Percentiles rank a stretch among this genome's conserved stretches.
phyloP scores from a whole-genome alignment of 1,140 invertebrate species.

The Danaus plexippus region DNA sequence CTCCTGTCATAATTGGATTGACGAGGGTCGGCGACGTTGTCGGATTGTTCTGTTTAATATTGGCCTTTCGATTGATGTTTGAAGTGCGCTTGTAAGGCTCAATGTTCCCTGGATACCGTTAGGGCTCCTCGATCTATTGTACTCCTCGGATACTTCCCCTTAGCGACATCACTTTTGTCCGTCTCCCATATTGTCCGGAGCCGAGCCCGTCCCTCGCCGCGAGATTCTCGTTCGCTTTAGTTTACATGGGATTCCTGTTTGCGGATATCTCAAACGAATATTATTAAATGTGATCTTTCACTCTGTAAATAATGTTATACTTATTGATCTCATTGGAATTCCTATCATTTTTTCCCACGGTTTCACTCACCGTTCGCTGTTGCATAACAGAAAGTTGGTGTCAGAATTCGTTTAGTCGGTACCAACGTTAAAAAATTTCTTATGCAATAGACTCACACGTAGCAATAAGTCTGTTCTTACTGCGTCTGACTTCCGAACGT shows the following conservation, averaged over 20 bases:
- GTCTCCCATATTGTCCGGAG: conserved; percentile 36
- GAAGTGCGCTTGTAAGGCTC: conserved; percentile 40
- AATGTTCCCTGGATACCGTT: conserved; percentile 29
- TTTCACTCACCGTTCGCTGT: conserved; percentile 22
- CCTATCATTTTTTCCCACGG: conserved; percentile 33
- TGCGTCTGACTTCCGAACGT: too few species aligned
- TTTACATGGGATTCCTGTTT: too few species aligned
- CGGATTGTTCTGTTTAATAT: conserved; percentile 44
- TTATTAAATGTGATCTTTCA: conserved; percentile 3
- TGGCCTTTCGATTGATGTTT: conserved; percentile 35
- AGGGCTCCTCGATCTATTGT: conserved; percentile 31
- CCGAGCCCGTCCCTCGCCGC: conserved; percentile 29
- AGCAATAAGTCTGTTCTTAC: conserved; percentile 11
- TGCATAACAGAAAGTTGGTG: conserved; percentile 30
- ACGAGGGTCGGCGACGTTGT: conserved; percentile 39
- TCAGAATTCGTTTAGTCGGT: conserved; percentile 27
- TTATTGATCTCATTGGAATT: conserved; percentile 34
- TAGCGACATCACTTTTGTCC: conserved; percentile 41
- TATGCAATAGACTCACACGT: conserved; percentile 23
- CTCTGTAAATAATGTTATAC: conserved; percentile 24
- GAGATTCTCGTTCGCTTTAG: background rate
- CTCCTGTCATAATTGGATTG: conserved; percentile 44
- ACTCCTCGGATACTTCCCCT: conserved; percentile 40
- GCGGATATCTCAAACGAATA: too few species aligned
- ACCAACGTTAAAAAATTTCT: conserved; percentile 23